Conservation (phyloP, 2,888 invertebrate genomes). For the Blera fallax region DNA sequence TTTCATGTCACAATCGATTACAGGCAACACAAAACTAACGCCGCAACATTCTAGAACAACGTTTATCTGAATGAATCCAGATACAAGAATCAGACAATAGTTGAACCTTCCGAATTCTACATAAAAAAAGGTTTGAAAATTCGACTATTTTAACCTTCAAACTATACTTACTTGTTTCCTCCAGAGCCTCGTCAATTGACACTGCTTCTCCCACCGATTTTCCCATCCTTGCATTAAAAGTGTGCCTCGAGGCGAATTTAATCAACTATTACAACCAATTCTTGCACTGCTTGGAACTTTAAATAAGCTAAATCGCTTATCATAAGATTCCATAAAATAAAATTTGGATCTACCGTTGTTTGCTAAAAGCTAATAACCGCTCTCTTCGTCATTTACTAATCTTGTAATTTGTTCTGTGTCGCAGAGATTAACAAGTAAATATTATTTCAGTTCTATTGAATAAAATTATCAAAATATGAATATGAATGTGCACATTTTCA, state of each 20-base stretch:
- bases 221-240: conserved; percentile 17
- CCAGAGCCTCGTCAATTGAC: conserved; percentile 65
- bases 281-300: conserved; percentile 6
- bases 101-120: conserved; percentile 83
- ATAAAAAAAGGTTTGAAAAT: neutral
- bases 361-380: neutral
- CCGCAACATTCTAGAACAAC: conserved; percentile 82
- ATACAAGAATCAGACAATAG: conserved; percentile 81
- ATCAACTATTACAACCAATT: conserved; percentile 12
- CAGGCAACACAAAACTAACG: conserved; percentile 83
- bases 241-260: neutral
- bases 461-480: no score
- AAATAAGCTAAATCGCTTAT: conserved; percentile 26
- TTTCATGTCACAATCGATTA: conserved; percentile 81
- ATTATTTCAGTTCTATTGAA: neutral
- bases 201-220: conserved; percentile 13
- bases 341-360: neutral
- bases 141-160: neutral
- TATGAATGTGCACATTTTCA: no score
- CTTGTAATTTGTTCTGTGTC: neutral
- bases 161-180: conserved; percentile 47
- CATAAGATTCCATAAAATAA: neutral
- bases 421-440: neutral
- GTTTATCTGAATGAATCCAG: conserved; percentile 83
- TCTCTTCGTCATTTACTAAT: neutral